Evolutionary conservation across 2,113 vertebrate genomes (phyloP), one percentile per base, ranked within the genome.

Genomic region (Odocoileus virginianus): DNA sequence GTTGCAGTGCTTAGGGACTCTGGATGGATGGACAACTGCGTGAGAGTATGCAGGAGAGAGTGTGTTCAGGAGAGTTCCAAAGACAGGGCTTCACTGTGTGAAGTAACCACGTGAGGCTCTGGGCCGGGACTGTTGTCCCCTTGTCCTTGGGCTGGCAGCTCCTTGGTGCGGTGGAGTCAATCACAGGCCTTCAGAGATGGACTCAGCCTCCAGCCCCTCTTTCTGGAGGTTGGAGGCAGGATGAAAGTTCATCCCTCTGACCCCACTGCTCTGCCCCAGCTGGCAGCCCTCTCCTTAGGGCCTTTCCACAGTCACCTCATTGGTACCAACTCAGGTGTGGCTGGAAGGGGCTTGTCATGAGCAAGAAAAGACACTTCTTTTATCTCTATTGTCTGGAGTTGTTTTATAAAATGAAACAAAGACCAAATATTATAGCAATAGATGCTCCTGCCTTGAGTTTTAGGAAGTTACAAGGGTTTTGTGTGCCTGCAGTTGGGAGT

Each of bases 41-140:
- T 36, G 76, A 71, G 54, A 16, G 71, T 43, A 27, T n/a, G 7
- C 33, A 8, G 71, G 89, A 50, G 74, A 30, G 89, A 33, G 12
- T 25, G 40, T 25, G 76, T 76, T 61, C 64, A 30, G 30, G 47
- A 47, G 36, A 21, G 7, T 78, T 83, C 76, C 10, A 54, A 71
- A 57, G 52, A 40, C 52, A 64, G 3, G 2, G 28, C 33, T 14
- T 71, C 33, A 2, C 28, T 2, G 1, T 40, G 25, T 6, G 64
- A 47, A 25, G 30, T n/a, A 28, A 50, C 30, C 52, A 4, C 3
- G 12, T 0, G 0, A 57, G 28, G 50, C n/a, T 40, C 60, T 19
- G 28, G 23, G 36, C 50, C 0, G 2, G 50, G 52, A 4, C 25
- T 0, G 27, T 1, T 6, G 16, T 47, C 27, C 10, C 54, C 27